Base-by-base conservation (phyloP, 2,113 vertebrate genomes). In the Pseudopipra pipra region DNA sequence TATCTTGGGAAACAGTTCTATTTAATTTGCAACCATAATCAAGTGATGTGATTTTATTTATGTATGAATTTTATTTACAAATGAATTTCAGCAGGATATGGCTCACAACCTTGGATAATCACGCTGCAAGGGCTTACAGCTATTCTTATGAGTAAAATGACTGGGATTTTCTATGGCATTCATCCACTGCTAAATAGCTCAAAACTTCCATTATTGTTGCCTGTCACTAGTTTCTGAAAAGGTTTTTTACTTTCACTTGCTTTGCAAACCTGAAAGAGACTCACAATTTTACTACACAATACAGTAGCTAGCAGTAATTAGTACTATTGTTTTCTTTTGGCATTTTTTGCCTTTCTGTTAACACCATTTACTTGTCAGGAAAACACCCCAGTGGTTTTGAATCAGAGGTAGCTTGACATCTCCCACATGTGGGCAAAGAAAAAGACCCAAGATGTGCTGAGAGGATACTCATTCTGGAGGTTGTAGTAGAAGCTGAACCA, bases 41-140 rank as follows among this genome's bases (percentile, higher is more conserved):
- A 87, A 93, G 33, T 47, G 65, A 90, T 77, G 39, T 59, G 68
- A 81, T 88, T 93, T 95, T 90, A 90, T 88, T 95, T 93, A 90
- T 39, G 51, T 66, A 74, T 74, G 46, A 84, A 84, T 88, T 92
- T 88, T 93, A 93, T 94, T 93, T 92, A 92, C 63, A 95, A 92
- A 85, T 86, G 55, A 20, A 74, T 93, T 93, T 90, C 51, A 88
- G 46, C 55, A 95, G 37, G 33, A 59, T 74, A 55, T 74, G 65
- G 63, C 68, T 90, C 51, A 77, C 39, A 67, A 1, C 16, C 68
- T 63, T 78, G 19, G 46, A 24, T 71, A 95, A 74, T 77, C 63
- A 87, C 35, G 66, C 13, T 65, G 56, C 43, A 71, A 87, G 5
- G 33, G 5, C 14, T 90, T 85, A 25, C 14, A 75, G 65, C 10